Evolutionary conservation across 1,140 invertebrate genomes (phyloP), one percentile per base, ranked within the genome.

Genomic region (Bombus haemorrhoidalis): DNA sequence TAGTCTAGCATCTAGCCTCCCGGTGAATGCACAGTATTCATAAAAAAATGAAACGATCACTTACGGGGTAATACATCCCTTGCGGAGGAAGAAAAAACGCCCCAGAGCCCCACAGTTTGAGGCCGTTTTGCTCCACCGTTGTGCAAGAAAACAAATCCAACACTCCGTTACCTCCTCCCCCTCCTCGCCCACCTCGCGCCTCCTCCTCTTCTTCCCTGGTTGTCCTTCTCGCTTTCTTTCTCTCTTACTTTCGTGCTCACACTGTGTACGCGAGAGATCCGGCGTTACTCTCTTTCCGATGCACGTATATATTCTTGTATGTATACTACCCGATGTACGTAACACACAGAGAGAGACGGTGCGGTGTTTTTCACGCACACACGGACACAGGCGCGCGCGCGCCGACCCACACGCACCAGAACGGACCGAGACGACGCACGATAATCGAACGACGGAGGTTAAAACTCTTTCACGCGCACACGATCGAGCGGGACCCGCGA

Each of bases 71-170:
- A 96, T 98, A 98, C 97, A 98, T 97, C 96, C 97, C 97, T 97
- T 98, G 97, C 95, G 97, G 97, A 97, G 97, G 97, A 97, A 98
- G 97, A 96, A 98, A 98, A 96, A 98, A 98, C 95, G 97, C 97
- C 96, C 97, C 97, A 96, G 98, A 97, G 96, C 97, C 97, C 98
- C 98, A 98, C 97, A 98, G 97, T 97, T 98, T 98, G 98, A 97
- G 96, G 96, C 97, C 97, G 97, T 97, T 97, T 96, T 96, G 94
- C 94, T 95, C 94, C 93, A 95, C 94, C 86, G 94, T 94, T 93
- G 93, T 91, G 87, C 86, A 91, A 94, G 87, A 92, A 91, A 94
- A 92, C 79, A 90, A 91, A 93, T 91, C 88, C 89, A 79, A 91
- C 89, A 89, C 91, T 92, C 85, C 87, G 86, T 84, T 62, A 91